Base-by-base conservation (phyloP, 2,888 invertebrate species). In the Mimachlamys varia region DNA sequence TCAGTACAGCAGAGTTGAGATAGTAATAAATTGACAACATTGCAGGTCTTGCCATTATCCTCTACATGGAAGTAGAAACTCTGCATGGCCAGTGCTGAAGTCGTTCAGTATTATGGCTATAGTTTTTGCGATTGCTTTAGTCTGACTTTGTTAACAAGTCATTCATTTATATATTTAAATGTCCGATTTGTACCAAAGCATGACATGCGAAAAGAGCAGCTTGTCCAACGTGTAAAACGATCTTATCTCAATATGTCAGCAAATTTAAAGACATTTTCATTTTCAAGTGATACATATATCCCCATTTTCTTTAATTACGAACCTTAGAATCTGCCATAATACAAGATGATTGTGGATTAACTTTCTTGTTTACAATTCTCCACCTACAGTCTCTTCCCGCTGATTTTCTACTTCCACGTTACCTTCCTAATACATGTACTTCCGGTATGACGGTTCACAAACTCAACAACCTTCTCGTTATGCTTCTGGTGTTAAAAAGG, bases 391-490 rank as follows among this genome's bases (percentile, higher is more conserved):
- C 27, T 27, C 33, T 76, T 76, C 76, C 76, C 76, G 76, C 76
- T 76, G 76, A 76, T 76, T 76, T 58, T 76, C 76, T 76, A 76
- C 76, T 76, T 76, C 76, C 76, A 76, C 0, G 33, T 76, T 76
- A 76, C 76, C 76, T 76, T 76, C 0, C 33, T 76, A 5, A 33
- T 10, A 76, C 27, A 76, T 76, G 33, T 33, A 76, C 76, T 76
- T 76, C 76, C 76, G 76, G 10, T 76, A 27, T 27, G 13, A 33
- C 27, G 27, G 10, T 12, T 58, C 7, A 19, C 22, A 58, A 58
- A 58, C 1, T 19, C 3, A 58, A n/a, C n/a, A n/a, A n/a, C n/a
- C n/a, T 1, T n/a, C 22, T 13, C 1, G 53, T 53, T 53, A 53
- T 44, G 15, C 53, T 19, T 53, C 53, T 1, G 15, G 15, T 19